A percentile compares a stretch with the other conserved stretches of the same genome.
These are phyloP conservation scores for Sula dactylatra DNA, from an alignment of 2,113 vertebrate genomes.

Conservation along the genomic window DNA sequence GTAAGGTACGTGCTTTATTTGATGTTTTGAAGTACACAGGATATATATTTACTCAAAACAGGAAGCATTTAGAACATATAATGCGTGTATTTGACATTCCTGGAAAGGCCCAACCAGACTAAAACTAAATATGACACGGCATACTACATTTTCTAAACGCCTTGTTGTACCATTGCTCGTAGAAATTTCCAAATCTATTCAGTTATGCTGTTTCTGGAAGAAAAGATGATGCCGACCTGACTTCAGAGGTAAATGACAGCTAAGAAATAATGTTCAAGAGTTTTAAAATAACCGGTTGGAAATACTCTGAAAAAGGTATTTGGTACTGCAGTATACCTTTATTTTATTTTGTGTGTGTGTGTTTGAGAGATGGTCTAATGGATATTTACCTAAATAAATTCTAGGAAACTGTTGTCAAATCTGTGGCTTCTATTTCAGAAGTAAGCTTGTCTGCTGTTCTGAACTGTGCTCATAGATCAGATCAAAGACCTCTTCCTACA, in stretches of 20 bases:
- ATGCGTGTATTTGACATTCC: not conserved
- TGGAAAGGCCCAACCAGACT: not conserved
- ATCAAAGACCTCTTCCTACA: not conserved
- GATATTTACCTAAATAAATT: not conserved
- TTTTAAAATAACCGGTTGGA: not conserved
- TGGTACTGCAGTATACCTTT: rapidly evolving
- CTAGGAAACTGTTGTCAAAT: not conserved
- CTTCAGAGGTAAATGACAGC: not conserved
- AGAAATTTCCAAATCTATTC: not conserved
- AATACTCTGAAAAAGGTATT: not conserved
- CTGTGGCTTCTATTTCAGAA: not conserved
- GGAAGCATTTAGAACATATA: not conserved
- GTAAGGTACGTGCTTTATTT: not conserved
- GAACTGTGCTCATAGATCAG: not conserved
- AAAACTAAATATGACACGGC: not conserved
- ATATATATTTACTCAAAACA: not conserved
- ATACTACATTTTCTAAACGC: not conserved
- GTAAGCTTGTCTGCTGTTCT: not conserved
- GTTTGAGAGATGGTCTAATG: not conserved
- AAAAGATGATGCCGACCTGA: not conserved
- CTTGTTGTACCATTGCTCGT: not conserved
- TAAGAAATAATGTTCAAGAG: not conserved
- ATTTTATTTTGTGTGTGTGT: not conserved
- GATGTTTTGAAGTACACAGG: not conserved
- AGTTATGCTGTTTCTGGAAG: not conserved